phyloP scores from a whole-genome alignment of 1,140 invertebrate species.

The Aricia agestis region DNA sequence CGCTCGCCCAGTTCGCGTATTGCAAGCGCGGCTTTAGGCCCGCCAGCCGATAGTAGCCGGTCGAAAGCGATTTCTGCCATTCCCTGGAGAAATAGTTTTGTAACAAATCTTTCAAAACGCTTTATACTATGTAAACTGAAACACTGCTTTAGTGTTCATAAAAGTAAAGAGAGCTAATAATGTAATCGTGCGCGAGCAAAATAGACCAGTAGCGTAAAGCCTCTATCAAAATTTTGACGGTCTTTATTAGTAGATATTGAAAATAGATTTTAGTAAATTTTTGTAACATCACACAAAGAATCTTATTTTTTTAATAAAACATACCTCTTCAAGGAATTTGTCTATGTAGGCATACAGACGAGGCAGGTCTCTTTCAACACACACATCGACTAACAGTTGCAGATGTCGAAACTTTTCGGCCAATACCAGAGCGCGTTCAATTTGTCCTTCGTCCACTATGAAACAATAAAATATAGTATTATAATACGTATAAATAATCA shows the following conservation, averaged over 20 bases:
- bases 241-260: too few species aligned
- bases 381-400: constrained; percentile 87
- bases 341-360: constrained; percentile 87
- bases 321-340: constrained; percentile 79
- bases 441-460: constrained; percentile 84
- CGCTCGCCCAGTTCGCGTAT: constrained; percentile 23
- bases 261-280: too few species aligned
- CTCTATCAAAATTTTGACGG: too few species aligned
- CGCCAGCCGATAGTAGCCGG: constrained; percentile 27
- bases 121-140: too few species aligned
- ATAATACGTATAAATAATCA: background rate
- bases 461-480: background rate
- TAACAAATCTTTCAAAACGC: too few species aligned
- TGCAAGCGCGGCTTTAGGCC: constrained; percentile 14
- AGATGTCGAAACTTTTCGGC: constrained; percentile 96
- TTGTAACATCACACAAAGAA: background rate
- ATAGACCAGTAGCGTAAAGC: too few species aligned
- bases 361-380: constrained; percentile 85
- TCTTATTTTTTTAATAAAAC: background rate
- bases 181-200: too few species aligned
- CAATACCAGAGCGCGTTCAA: constrained; percentile 86
- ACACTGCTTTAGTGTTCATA: too few species aligned
- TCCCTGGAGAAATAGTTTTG: constrained; percentile 34
- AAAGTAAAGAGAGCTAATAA: too few species aligned
- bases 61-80: constrained; percentile 44